Percentiles rank a stretch among this genome's conserved stretches.
Conservation (phyloP, 2,797 vertebrate genomes). For the Cephalopachus bancanus region DNA sequence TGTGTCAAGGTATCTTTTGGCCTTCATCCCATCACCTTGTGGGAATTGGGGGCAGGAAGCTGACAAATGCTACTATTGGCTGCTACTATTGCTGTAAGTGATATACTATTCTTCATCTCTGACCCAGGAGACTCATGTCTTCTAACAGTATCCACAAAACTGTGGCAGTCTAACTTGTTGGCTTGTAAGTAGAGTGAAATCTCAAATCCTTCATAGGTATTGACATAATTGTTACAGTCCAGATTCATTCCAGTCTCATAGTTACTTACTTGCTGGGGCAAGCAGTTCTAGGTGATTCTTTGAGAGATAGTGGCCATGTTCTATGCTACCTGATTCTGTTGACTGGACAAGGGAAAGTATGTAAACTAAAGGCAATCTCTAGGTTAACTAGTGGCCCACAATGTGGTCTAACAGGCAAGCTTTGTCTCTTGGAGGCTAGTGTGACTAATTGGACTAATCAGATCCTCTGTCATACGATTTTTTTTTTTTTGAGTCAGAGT, state of each 20-base stretch:
- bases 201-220: background rate
- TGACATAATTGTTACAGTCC: background rate
- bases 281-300: background rate
- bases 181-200: background rate
- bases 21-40: background rate
- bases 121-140: background rate
- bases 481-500: no score
- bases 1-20: background rate
- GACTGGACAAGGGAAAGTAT: background rate
- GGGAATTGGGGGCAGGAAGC: background rate
- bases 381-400: background rate
- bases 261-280: background rate
- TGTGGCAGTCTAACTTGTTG: background rate
- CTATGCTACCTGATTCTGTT: background rate
- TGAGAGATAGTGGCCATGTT: background rate
- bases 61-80: background rate
- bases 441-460: background rate
- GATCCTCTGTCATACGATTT: background rate
- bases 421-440: background rate
- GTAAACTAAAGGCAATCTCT: background rate
- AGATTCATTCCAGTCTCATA: background rate
- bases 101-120: background rate
- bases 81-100: background rate
- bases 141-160: background rate
- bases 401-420: background rate